Evolutionary conservation across 92 coral and sea anemone genomes (phyloP).

Genomic region (Montipora capitata): DNA sequence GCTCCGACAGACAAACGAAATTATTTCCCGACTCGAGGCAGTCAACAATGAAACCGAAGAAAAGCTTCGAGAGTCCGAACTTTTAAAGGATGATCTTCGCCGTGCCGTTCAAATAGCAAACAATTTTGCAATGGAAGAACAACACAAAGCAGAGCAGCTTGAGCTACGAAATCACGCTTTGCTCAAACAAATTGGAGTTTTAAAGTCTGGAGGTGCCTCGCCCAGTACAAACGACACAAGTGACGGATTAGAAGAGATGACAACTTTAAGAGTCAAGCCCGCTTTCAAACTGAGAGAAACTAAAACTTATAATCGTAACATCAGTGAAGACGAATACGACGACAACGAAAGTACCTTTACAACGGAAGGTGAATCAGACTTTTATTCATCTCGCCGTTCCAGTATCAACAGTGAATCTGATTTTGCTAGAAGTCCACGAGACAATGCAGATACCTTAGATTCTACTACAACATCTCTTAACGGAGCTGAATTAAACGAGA

Average conservation of each 20-base stretch:
- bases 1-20: slow-evolving; percentile 85
- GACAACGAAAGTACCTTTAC: slow-evolving; percentile 63
- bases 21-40: slow-evolving; percentile 83
- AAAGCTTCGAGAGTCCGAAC: slow-evolving; percentile 80
- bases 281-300: slow-evolving; percentile 51
- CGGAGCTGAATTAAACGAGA: neutral
- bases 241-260: neutral
- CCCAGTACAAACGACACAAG: neutral
- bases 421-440: slow-evolving; percentile 37
- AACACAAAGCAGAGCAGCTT: slow-evolving; percentile 70
- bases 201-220: slow-evolving; percentile 31
- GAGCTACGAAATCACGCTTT: slow-evolving; percentile 71
- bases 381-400: slow-evolving; percentile 80
- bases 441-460: neutral
- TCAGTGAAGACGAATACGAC: slow-evolving; percentile 75
- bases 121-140: slow-evolving; percentile 88
- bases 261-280: neutral
- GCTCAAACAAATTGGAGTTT: slow-evolving; percentile 50
- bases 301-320: slow-evolving; percentile 39
- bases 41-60: slow-evolving; percentile 88
- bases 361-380: slow-evolving; percentile 71
- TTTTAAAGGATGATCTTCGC: slow-evolving; percentile 82
- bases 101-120: slow-evolving; percentile 87
- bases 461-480: neutral
- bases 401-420: slow-evolving; percentile 78